phyloP scores from a whole-genome alignment of 2,113 vertebrate genomes.

The Neofelis nebulosa region DNA sequence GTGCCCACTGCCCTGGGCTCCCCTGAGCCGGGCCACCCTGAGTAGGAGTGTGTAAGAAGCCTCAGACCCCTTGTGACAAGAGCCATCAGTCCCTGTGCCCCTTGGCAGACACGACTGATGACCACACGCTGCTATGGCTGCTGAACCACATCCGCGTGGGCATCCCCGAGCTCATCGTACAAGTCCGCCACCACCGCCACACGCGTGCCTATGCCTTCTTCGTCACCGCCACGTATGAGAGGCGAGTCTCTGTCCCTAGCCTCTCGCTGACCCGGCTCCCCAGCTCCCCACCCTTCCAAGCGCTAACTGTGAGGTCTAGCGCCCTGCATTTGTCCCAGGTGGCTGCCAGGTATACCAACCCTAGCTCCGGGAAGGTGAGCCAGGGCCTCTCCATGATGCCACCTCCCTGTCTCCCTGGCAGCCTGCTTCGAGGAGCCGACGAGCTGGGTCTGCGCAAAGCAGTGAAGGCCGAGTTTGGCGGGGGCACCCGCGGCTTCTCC shows the following conservation, averaged over 20 bases:
- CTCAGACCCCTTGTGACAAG: not conserved
- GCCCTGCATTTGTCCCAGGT: not conserved
- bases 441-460: constrained; percentile 94
- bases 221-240: constrained; percentile 96
- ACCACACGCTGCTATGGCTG: constrained; percentile 97
- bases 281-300: not conserved
- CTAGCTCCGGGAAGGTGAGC: not conserved
- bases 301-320: not conserved
- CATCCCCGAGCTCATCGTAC: constrained; percentile 97
- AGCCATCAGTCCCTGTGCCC: constrained; percentile 36
- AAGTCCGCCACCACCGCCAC: constrained; percentile 96
- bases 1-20: not conserved
- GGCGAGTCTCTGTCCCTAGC: constrained; percentile 82
- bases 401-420: constrained; percentile 71
- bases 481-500: constrained; percentile 93
- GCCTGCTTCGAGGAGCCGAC: constrained; percentile 95
- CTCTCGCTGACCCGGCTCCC: not conserved
- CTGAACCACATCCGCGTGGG: constrained; percentile 97
- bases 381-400: not conserved
- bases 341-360: not conserved
- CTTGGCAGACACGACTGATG: constrained; percentile 93
- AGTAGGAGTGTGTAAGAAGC: not conserved
- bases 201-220: constrained; percentile 96
- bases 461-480: constrained; percentile 95
- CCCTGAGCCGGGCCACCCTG: not conserved